Conservation (phyloP, 2,888 invertebrate species). For the Phlogophora meticulosa region DNA sequence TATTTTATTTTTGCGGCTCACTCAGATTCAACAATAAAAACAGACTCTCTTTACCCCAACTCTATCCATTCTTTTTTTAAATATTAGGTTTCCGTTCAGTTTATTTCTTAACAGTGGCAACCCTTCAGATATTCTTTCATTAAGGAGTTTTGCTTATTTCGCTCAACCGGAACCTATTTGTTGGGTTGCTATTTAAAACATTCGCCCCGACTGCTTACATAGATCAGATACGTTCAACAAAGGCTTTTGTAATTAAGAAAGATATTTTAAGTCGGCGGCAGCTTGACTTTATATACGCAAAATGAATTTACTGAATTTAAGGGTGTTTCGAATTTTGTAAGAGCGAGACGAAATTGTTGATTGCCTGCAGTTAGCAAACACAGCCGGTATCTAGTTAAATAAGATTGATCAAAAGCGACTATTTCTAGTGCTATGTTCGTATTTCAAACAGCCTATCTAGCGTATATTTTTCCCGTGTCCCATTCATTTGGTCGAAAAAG, state of each 20-base stretch:
- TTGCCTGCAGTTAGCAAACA: constrained; percentile 55
- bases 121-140: constrained; percentile 85
- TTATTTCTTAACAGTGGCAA: constrained; percentile 58
- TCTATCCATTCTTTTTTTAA: background rate
- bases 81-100: constrained; percentile 14
- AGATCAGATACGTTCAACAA: constrained; percentile 91
- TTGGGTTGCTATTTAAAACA: constrained; percentile 90
- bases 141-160: constrained; percentile 87
- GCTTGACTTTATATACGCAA: constrained; percentile 89
- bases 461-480: constrained; percentile 34
- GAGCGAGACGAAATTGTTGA: constrained; percentile 66
- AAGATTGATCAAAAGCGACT: constrained; percentile 24
- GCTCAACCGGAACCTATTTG: constrained; percentile 89
- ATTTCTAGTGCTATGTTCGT: constrained; percentile 12
- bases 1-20: background rate
- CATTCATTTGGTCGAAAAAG: constrained; percentile 48
- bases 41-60: background rate
- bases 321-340: constrained; percentile 83
- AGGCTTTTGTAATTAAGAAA: constrained; percentile 91
- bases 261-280: constrained; percentile 90
- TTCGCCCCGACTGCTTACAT: constrained; percentile 90
- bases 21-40: background rate
- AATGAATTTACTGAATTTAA: constrained; percentile 89
- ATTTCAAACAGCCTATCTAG: constrained; percentile 47
- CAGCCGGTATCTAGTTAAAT: constrained; percentile 4